Evolutionary conservation across 2,797 vertebrate species (phyloP).

Genomic region (Anas capensis): DNA sequence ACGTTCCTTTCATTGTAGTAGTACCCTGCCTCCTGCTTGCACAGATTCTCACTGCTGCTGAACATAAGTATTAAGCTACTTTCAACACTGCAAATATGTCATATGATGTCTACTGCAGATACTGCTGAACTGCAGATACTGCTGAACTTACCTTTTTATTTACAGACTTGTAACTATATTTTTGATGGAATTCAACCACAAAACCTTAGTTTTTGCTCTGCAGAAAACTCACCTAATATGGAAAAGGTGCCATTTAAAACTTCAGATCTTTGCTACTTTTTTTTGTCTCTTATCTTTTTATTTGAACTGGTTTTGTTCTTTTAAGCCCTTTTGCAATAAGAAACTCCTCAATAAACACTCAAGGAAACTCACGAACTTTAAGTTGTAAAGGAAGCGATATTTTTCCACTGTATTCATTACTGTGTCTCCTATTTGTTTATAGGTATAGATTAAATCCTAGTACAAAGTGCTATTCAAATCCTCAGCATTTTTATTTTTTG

Average conservation of each 20-base stretch:
- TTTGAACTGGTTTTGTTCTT: slow-evolving; percentile 14
- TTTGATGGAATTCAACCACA: slow-evolving; percentile 61
- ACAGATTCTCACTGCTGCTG: not conserved
- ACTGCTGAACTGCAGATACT: slow-evolving; percentile 50
- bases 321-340: not conserved
- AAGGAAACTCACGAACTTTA: not conserved
- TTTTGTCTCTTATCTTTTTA: slow-evolving; percentile 42
- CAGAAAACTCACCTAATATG: slow-evolving; percentile 37
- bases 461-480: not conserved
- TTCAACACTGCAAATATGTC: slow-evolving; percentile 40
- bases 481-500: not conserved
- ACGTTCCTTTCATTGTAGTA: not conserved
- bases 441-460: not conserved
- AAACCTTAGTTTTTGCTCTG: slow-evolving; percentile 48
- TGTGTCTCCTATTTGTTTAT: not conserved
- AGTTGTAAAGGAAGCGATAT: not conserved
- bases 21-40: not conserved
- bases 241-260: slow-evolving; percentile 43
- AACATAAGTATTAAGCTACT: slow-evolving; percentile 64
- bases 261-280: slow-evolving; percentile 46
- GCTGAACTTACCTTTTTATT: slow-evolving; percentile 60
- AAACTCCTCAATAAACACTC: slow-evolving; percentile 9
- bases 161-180: slow-evolving; percentile 29
- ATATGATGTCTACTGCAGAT: not conserved
- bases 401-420: not conserved